Conservation (phyloP, 2,888 invertebrate species). For the Ramazzottius varieornatus region DNA sequence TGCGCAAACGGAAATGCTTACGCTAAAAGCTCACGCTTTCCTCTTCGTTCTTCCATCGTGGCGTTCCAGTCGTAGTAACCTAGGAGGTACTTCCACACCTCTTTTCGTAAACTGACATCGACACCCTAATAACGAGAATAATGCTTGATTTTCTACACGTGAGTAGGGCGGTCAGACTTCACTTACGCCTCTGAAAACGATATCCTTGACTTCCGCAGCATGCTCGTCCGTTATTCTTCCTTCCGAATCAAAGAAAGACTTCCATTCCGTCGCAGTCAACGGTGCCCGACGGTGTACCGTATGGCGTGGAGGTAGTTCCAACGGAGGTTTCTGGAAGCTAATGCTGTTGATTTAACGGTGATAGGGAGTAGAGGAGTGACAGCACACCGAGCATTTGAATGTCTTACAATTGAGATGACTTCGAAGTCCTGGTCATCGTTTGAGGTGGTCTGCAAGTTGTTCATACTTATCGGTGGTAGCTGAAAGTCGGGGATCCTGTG, state of each 20-base stretch:
- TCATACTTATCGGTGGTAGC: not conserved
- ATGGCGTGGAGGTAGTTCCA: slow-evolving; percentile 40
- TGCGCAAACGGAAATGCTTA: too few relatives aligned
- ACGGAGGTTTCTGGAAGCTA: slow-evolving; percentile 16
- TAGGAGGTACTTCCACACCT: slow-evolving; percentile 81
- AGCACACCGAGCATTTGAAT: slow-evolving; percentile 22
- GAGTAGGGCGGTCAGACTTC: slow-evolving; percentile 3
- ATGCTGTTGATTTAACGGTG: slow-evolving; percentile 12
- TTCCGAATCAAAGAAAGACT: slow-evolving; percentile 44
- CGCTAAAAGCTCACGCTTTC: slow-evolving; percentile 39
- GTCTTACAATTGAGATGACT: slow-evolving; percentile 17
- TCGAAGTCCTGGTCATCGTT: slow-evolving; percentile 17
- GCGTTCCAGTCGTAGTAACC: slow-evolving; percentile 63
- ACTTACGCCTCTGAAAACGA: slow-evolving; percentile 68
- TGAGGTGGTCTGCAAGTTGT: slow-evolving; percentile 9
- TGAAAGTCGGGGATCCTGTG: not conserved
- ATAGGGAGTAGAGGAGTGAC: slow-evolving; percentile 3
- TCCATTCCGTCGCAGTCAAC: slow-evolving; percentile 51
- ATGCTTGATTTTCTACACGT: not conserved
- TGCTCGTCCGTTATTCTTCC: slow-evolving; percentile 52
- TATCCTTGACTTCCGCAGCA: slow-evolving; percentile 38
- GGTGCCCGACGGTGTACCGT: slow-evolving; percentile 41
- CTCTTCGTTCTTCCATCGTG: slow-evolving; percentile 40
- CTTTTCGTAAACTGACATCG: slow-evolving; percentile 40
- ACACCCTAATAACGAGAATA: slow-evolving; percentile 37